phyloP scores from a whole-genome alignment of 1,140 invertebrate species.

The Bombyx mandarina region DNA sequence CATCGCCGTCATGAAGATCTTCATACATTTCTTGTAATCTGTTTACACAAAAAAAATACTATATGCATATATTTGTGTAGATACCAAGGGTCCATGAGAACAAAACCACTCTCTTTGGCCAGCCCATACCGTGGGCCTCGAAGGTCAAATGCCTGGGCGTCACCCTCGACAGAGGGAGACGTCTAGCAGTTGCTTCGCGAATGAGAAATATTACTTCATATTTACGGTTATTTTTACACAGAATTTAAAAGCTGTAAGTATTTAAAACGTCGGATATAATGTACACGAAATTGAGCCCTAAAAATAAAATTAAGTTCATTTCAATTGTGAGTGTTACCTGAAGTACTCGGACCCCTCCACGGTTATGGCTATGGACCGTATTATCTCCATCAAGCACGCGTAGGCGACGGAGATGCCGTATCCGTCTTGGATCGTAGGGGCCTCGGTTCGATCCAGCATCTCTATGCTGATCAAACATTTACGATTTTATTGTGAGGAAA shows the following conservation, averaged over 20 bases:
- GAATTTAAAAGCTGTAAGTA: no score
- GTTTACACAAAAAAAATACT: slow-evolving; percentile 8
- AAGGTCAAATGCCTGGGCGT: no score
- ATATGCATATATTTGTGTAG: not conserved
- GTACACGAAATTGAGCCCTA: no score
- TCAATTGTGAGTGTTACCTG: slow-evolving; percentile 27
- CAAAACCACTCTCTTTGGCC: no score
- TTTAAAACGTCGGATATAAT: no score
- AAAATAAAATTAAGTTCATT: no score
- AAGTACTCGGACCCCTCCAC: slow-evolving; percentile 74
- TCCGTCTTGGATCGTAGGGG: slow-evolving; percentile 92
- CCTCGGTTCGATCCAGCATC: slow-evolving; percentile 94
- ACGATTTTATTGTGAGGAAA: not conserved
- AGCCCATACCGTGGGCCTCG: no score
- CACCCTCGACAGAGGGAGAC: no score
- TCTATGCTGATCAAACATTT: slow-evolving; percentile 81
- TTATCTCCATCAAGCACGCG: slow-evolving; percentile 91
- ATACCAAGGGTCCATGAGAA: not conserved
- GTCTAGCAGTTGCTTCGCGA: no score
- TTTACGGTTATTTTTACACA: no score
- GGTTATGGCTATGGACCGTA: slow-evolving; percentile 81
- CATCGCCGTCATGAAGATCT: slow-evolving; percentile 43
- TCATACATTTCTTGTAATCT: slow-evolving; percentile 56
- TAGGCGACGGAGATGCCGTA: slow-evolving; percentile 97
- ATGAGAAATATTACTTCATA: no score